phyloP scores from a whole-genome alignment of 1,140 invertebrate genomes.

The Chelonus insularis region DNA sequence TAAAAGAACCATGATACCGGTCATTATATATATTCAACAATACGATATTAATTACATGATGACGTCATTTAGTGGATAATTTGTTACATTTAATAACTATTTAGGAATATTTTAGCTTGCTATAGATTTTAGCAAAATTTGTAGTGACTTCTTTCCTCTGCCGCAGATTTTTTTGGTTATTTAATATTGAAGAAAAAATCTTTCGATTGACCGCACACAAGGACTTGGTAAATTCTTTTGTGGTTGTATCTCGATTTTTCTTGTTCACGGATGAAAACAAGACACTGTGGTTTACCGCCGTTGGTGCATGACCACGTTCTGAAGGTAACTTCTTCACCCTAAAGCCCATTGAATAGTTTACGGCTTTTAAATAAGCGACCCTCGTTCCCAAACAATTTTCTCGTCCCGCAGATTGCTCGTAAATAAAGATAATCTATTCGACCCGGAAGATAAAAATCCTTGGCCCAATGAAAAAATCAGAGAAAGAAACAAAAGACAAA shows the following conservation, averaged over 20 bases:
- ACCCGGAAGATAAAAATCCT: slow-evolving; percentile 59
- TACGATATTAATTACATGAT: too few relatives aligned
- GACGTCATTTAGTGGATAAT: too few relatives aligned
- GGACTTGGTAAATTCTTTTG: neutral
- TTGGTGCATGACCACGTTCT: slow-evolving; percentile 5
- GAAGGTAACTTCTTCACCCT: slow-evolving; percentile 27
- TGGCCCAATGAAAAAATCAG: neutral
- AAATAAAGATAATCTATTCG: slow-evolving; percentile 62
- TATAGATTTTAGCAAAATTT: too few relatives aligned
- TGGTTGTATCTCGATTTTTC: neutral
- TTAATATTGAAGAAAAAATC: neutral
- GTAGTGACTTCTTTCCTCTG: neutral
- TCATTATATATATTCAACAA: too few relatives aligned
- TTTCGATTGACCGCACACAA: neutral
- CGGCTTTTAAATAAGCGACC: slow-evolving; percentile 58
- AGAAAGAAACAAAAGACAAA: neutral
- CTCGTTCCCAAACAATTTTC: slow-evolving; percentile 58
- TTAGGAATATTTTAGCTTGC: too few relatives aligned
- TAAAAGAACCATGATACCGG: too few relatives aligned
- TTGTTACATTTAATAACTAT: too few relatives aligned
- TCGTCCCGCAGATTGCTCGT: slow-evolving; percentile 56
- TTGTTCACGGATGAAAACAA: slow-evolving; percentile 18
- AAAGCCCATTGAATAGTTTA: slow-evolving; percentile 54
- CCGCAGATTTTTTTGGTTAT: neutral
- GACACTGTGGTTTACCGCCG: slow-evolving; percentile 19